Evolutionary conservation across 2,113 vertebrate species (phyloP).

Genomic region (Chroicocephalus ridibundus): DNA sequence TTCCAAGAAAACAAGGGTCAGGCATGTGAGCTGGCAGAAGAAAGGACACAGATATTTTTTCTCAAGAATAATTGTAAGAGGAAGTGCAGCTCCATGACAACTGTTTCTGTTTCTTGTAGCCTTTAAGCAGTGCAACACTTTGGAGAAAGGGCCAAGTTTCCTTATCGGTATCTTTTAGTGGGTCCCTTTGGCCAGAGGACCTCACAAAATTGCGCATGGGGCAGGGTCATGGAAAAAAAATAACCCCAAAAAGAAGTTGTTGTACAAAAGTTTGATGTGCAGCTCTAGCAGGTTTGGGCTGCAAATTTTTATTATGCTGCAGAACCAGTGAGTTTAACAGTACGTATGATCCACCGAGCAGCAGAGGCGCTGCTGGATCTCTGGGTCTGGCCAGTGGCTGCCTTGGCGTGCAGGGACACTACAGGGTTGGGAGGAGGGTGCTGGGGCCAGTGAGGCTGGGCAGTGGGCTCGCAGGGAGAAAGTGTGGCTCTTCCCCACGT

Average conservation of each 20-base stretch:
- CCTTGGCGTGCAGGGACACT: background rate
- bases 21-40: conserved; percentile 11
- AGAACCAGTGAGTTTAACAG: background rate
- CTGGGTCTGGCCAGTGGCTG: background rate
- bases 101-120: background rate
- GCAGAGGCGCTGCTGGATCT: background rate
- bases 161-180: background rate
- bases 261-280: background rate
- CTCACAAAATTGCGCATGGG: background rate
- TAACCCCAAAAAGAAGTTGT: background rate
- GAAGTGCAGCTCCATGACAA: conserved; percentile 45
- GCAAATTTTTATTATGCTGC: background rate
- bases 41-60: background rate
- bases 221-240: background rate
- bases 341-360: background rate
- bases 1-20: conserved; percentile 29
- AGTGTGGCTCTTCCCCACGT: background rate
- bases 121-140: background rate
- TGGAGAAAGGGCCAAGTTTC: background rate
- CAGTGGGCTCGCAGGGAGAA: background rate
- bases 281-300: background rate
- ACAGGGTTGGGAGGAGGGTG: background rate
- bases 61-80: background rate
- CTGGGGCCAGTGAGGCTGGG: background rate
- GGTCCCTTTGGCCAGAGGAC: background rate